Conservation (phyloP, 1,140 invertebrate species). For the Diprion similis region DNA sequence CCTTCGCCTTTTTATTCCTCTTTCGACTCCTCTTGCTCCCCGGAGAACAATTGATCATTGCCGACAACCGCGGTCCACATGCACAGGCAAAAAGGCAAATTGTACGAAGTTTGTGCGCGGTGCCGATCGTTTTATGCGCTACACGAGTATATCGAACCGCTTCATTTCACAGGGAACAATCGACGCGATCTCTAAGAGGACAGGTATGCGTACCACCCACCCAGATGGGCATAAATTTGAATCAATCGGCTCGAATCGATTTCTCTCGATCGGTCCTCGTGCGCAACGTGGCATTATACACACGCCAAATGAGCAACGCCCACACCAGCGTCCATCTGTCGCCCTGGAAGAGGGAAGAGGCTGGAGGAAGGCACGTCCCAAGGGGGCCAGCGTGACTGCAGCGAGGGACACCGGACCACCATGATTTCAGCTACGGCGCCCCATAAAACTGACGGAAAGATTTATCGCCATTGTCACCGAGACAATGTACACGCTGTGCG, state of each 20-base stretch:
- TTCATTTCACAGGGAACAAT: neutral
- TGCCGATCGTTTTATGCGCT: too few species aligned
- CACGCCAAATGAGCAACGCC: conserved; percentile 55
- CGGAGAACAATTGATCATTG: neutral
- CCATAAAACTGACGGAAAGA: conserved; percentile 38
- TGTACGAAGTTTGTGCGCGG: neutral
- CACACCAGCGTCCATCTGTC: conserved; percentile 35
- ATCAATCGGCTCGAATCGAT: too few species aligned
- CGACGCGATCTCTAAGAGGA: neutral
- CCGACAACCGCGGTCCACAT: neutral
- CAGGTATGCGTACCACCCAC: neutral
- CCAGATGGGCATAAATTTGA: neutral
- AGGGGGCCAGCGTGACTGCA: neutral
- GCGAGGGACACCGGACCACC: conserved; percentile 36
- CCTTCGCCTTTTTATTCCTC: too few species aligned
- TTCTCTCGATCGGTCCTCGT: neutral
- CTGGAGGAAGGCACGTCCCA: conserved; percentile 34
- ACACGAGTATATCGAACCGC: neutral
- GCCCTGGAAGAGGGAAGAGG: conserved; percentile 44
- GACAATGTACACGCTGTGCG: neutral
- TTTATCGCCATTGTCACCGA: neutral
- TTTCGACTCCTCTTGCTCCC: too few species aligned
- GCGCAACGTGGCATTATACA: conserved; percentile 19
- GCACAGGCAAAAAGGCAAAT: neutral
- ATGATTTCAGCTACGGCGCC: conserved; percentile 44